Percentiles rank a stretch among this genome's conserved stretches.
These are phyloP conservation scores for Bettongia penicillata DNA, from an alignment of 2,113 vertebrate genomes.

Conservation along the genomic window DNA sequence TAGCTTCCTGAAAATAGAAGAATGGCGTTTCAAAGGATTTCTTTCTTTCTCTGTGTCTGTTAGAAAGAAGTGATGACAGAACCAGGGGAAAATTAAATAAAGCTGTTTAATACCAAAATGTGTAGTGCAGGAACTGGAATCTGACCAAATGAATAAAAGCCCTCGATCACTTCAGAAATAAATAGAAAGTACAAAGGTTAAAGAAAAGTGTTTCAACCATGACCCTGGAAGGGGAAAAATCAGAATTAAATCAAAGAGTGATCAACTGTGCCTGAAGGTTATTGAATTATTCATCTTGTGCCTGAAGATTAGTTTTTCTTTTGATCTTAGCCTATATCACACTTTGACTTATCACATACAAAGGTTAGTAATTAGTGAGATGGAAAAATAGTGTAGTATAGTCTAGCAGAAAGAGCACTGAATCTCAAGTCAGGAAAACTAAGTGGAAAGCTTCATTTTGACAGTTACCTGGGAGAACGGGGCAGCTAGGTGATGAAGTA, in stretches of 20 bases:
- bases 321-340: not conserved
- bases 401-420: not conserved
- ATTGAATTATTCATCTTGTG: not conserved
- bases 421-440: not conserved
- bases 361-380: not conserved
- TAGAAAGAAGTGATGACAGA: not conserved
- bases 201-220: not conserved
- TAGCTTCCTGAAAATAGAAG: not conserved
- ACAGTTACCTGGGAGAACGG: not conserved
- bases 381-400: not conserved
- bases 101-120: not conserved
- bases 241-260: not conserved
- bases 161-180: not conserved
- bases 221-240: not conserved
- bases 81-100: not conserved
- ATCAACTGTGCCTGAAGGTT: not conserved
- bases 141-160: not conserved
- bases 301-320: not conserved
- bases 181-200: not conserved
- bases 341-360: not conserved
- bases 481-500: not conserved
- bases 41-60: not conserved
- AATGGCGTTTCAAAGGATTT: not conserved
- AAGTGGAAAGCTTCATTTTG: not conserved
- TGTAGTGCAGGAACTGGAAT: not conserved